A percentile compares a stretch with the other conserved stretches of the same genome.
Evolutionary conservation across 2,797 vertebrate genomes (phyloP).

Genomic region (Phalanger gymnotis): DNA sequence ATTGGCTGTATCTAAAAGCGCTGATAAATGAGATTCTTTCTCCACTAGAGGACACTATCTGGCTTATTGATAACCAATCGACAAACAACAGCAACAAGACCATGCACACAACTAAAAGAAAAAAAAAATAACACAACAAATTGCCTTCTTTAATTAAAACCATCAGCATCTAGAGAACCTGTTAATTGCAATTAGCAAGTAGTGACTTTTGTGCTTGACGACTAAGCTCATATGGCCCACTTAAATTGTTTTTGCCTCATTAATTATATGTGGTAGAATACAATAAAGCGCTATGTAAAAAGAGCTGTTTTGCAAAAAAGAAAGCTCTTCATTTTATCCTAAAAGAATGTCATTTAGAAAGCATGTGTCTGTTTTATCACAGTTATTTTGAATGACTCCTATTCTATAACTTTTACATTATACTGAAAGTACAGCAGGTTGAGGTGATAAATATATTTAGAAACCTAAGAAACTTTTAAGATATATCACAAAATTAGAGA

Average conservation of each 20-base stretch:
- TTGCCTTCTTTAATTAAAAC: conserved; percentile 78
- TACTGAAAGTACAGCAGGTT: conserved; percentile 7
- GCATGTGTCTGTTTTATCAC: conserved; percentile 53
- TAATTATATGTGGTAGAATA: conserved; percentile 58
- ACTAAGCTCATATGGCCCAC: conserved; percentile 71
- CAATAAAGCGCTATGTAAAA: conserved; percentile 31
- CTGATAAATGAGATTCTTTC: conserved; percentile 40
- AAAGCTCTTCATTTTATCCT: conserved; percentile 51
- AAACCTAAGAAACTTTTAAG: not conserved
- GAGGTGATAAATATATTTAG: not conserved
- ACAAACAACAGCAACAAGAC: not conserved
- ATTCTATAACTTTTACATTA: conserved; percentile 51
- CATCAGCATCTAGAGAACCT: conserved; percentile 71
- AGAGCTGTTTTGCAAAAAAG: conserved; percentile 58
- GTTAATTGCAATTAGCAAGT: conserved; percentile 79
- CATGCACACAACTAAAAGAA: not conserved
- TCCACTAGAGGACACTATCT: conserved; percentile 85
- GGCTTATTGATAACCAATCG: conserved; percentile 56
- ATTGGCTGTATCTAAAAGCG: conserved; percentile 58
- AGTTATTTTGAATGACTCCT: conserved; percentile 41
- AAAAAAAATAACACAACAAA: conserved; percentile 44
- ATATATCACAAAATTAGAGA: not conserved
- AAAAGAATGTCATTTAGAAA: conserved; percentile 63
- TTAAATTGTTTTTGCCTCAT: conserved; percentile 75
- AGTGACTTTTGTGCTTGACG: conserved; percentile 72